A percentile compares a stretch with the other conserved stretches of the same genome.
phyloP scores from a whole-genome alignment of 2,888 invertebrate species.

The Cerceris rybyensis region DNA sequence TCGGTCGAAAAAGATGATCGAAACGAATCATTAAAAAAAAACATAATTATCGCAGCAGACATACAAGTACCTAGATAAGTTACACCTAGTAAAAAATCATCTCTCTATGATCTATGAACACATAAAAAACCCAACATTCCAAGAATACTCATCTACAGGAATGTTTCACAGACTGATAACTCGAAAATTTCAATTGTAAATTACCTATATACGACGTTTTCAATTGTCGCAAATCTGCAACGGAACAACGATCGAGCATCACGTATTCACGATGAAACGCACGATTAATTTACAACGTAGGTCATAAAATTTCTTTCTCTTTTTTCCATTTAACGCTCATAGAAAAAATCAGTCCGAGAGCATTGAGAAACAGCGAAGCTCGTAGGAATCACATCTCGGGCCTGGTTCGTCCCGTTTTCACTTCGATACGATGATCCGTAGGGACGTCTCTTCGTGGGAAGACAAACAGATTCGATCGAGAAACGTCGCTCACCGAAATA shows the following conservation, averaged over 20 bases:
- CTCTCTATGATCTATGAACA: slow-evolving; percentile 14
- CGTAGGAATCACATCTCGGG: not conserved
- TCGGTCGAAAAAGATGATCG: not conserved
- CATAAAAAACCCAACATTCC: not conserved
- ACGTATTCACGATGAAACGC: no score
- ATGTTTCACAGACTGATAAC: not conserved
- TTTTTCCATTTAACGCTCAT: no score
- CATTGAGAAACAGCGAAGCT: not conserved
- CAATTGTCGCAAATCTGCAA: no score
- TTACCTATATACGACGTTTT: no score
- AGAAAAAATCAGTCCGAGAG: not conserved
- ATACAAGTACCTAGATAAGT: not conserved
- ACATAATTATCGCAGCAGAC: not conserved
- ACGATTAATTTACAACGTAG: no score
- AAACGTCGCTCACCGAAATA: slow-evolving; percentile 57
- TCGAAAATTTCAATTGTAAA: not conserved
- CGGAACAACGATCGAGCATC: no score
- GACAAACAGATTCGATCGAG: not conserved
- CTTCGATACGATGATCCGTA: not conserved
- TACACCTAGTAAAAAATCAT: not conserved
- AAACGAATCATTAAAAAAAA: not conserved
- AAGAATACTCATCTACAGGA: slow-evolving; percentile 3
- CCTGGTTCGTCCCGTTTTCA: not conserved
- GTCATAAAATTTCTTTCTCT: no score
- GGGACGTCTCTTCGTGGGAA: not conserved